Evolutionary conservation across 2,797 vertebrate species (phyloP), one percentile per base, ranked within the genome.

Genomic region (Lepus townsendii): DNA sequence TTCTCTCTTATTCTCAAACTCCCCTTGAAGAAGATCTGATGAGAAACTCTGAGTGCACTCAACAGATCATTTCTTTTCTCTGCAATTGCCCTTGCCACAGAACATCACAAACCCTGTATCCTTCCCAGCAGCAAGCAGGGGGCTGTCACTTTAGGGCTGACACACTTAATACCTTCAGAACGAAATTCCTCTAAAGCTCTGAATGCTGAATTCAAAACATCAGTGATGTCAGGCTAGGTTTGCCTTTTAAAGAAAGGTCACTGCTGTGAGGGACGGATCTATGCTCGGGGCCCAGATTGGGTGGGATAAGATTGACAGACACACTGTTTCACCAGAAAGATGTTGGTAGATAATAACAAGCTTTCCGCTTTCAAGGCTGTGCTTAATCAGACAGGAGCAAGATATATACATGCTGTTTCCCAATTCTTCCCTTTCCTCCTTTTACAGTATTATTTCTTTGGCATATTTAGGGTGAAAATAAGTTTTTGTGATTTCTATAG

Each of bases 181-280:
- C 95, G 80, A 90, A 93, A 95, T 91, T 90, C 78, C 68, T 94
- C 71, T 86, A 79, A 95, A 84, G 88, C 86, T 91, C 69, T 84
- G 83, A 91, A 91, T 68, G 83, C 47, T 89, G 68, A 90, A 96
- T 95, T 94, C 75, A 79, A 96, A 96, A 87, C 50, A 62, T 93
- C 91, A 94, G 77, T 84, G 89, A 89, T 91, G 76, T 75, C 76
- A 92, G 88, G 71, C 54, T 76, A 82, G 95, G 76, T 52, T 75
- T 69, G 27, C 95, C 86, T 96, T 95, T 83, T 79, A 92, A 97
- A 87, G 95, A 91, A 95, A 96, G 90, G 91, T 95, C 95, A 91
- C 10, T 30, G 12, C 86, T 88, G 73, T 79, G 85, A 94, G 76
- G 86, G 86, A 88, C 0, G 5, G 63, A 89, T 60, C 12, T 62